phyloP scores from a whole-genome alignment of 2,113 vertebrate genomes.

The Manacus vitellinus region DNA sequence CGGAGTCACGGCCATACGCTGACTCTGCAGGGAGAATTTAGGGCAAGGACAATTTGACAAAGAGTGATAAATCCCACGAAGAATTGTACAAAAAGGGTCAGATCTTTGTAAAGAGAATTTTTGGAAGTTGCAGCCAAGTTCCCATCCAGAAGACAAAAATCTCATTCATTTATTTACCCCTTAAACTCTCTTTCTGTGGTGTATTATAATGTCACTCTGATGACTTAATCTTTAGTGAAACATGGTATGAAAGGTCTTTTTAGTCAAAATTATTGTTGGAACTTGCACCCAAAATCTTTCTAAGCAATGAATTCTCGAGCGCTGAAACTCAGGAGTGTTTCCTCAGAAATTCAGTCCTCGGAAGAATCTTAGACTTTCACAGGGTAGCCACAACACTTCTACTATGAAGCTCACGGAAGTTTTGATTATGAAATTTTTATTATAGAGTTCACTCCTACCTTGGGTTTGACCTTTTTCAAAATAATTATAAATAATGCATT shows the following conservation, averaged over 20 bases:
- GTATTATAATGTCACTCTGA: not conserved
- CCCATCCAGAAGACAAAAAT: not conserved
- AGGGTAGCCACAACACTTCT: not conserved
- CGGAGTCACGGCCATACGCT: rapidly evolving
- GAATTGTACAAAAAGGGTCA: not conserved
- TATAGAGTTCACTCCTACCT: not conserved
- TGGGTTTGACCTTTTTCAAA: not conserved
- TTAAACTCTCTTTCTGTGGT: not conserved
- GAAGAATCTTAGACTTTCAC: not conserved
- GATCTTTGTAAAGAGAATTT: not conserved
- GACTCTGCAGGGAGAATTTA: not conserved
- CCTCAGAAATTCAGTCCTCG: not conserved
- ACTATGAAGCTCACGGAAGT: not conserved
- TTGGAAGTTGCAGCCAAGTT: not conserved
- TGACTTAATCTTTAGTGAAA: not conserved
- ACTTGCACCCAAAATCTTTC: not conserved
- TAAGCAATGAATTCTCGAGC: not conserved
- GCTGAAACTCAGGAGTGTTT: not conserved
- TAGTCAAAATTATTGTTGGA: not conserved
- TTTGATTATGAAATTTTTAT: not conserved
- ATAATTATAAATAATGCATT: not conserved
- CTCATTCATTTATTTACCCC: not conserved
- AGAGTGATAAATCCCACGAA: not conserved
- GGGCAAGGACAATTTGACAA: not conserved
- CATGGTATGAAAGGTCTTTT: not conserved